A percentile compares a stretch with the other conserved stretches of the same genome.
Conservation (phyloP, 2,113 vertebrate genomes). For the Acrocephalus arundinaceus region DNA sequence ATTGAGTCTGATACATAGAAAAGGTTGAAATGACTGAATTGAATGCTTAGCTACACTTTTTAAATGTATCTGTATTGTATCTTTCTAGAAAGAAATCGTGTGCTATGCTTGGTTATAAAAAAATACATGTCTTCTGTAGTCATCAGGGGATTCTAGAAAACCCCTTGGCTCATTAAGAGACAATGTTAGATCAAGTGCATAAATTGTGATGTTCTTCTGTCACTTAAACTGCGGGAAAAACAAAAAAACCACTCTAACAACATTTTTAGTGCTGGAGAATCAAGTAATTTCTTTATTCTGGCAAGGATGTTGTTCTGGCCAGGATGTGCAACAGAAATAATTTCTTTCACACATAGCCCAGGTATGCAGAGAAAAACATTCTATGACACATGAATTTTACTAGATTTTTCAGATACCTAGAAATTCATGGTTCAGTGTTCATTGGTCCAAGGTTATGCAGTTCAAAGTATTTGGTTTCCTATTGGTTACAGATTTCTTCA, state of each 20-base stretch:
- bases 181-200: background rate
- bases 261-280: background rate
- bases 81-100: background rate
- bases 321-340: background rate
- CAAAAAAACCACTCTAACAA: background rate
- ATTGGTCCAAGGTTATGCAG: background rate
- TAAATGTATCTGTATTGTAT: background rate
- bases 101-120: background rate
- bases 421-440: background rate
- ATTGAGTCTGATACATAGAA: background rate
- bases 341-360: background rate
- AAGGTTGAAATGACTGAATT: background rate
- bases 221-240: fast-evolving
- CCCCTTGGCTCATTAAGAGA: background rate
- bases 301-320: too few species aligned
- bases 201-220: background rate
- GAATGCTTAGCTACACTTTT: background rate
- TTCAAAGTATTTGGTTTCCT: background rate
- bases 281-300: background rate
- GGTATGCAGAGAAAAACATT: background rate
- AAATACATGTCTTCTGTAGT: background rate
- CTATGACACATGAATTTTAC: background rate
- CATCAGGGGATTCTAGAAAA: background rate
- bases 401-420: background rate
- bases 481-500: fast-evolving